Evolutionary conservation across 2,888 invertebrate species (phyloP).

Genomic region (Synergus laeviventris): DNA sequence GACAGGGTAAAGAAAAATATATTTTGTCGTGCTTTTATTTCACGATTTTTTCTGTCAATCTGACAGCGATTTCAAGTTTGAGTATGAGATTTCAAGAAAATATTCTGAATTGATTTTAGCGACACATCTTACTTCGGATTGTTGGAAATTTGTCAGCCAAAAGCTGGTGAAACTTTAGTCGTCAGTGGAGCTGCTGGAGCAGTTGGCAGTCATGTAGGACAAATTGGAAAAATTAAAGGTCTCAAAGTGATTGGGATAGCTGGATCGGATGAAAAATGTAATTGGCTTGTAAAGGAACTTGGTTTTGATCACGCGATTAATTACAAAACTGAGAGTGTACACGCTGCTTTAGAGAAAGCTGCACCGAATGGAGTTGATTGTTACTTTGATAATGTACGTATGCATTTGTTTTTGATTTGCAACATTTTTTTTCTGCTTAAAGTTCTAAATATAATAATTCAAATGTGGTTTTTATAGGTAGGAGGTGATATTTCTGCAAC

Average conservation of each 20-base stretch:
- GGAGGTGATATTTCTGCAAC: constrained; percentile 82
- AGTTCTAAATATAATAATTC: constrained; percentile 4
- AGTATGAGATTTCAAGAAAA: background rate
- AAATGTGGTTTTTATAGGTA: constrained; percentile 76
- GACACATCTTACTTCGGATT: constrained; percentile 87
- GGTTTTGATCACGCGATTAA: constrained; percentile 84
- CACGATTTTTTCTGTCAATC: too few relatives aligned
- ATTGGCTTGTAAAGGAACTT: constrained; percentile 82
- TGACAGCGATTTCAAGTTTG: too few relatives aligned
- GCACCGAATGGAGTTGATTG: constrained; percentile 86
- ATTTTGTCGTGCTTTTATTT: too few relatives aligned
- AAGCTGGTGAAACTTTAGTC: constrained; percentile 84
- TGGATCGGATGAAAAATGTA: constrained; percentile 84
- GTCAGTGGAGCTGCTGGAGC: constrained; percentile 88
- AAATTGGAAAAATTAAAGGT: constrained; percentile 85
- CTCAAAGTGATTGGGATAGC: constrained; percentile 85
- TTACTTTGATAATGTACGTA: constrained; percentile 86
- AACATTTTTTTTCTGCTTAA: background rate
- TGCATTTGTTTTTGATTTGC: too few relatives aligned
- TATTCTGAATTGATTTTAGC: constrained; percentile 72
- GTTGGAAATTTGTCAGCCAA: constrained; percentile 83
- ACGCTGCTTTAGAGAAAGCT: constrained; percentile 78
- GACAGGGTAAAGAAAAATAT: constrained; percentile 80
- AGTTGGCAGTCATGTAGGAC: constrained; percentile 87
- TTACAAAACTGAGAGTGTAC: constrained; percentile 82